Percentiles rank a stretch among this genome's conserved stretches.
phyloP scores from a whole-genome alignment of 1,140 invertebrate species.

The Pseudomyrmex pallidus region DNA sequence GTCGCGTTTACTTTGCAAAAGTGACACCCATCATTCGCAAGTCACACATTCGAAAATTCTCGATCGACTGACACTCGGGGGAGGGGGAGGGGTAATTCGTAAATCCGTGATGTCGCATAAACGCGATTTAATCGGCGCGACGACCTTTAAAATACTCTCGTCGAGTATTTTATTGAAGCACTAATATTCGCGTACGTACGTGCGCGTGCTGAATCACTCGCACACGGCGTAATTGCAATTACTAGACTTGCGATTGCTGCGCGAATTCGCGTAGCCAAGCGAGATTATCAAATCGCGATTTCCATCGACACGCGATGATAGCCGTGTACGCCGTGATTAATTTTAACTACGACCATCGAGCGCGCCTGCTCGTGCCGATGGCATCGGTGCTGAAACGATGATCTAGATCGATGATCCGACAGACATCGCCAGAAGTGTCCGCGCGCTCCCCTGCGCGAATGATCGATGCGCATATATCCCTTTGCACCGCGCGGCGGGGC shows the following conservation, averaged over 20 bases:
- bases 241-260: slow-evolving; percentile 44
- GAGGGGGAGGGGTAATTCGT: no score
- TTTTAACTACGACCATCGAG: slow-evolving; percentile 69
- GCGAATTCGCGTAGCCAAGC: slow-evolving; percentile 56
- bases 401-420: slow-evolving; percentile 65
- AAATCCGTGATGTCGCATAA: neutral
- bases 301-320: slow-evolving; percentile 70
- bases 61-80: no score
- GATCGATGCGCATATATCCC: slow-evolving; percentile 33
- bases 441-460: slow-evolving; percentile 24
- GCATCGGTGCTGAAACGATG: slow-evolving; percentile 12
- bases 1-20: neutral
- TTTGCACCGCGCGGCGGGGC: slow-evolving; percentile 29
- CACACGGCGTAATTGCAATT: slow-evolving; percentile 62
- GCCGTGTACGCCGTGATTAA: slow-evolving; percentile 75
- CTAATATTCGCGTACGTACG: neutral
- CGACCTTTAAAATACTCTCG: neutral
- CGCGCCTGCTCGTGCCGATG: slow-evolving; percentile 50
- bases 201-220: slow-evolving; percentile 48
- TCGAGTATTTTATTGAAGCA: neutral
- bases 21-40: neutral
- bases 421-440: slow-evolving; percentile 54
- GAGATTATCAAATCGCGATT: slow-evolving; percentile 75
- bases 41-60: neutral
- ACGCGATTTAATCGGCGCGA: neutral